These are phyloP conservation scores for Chloropsis cyanopogon DNA, from an alignment of 2,113 vertebrate species.

Conservation along the genomic window DNA sequence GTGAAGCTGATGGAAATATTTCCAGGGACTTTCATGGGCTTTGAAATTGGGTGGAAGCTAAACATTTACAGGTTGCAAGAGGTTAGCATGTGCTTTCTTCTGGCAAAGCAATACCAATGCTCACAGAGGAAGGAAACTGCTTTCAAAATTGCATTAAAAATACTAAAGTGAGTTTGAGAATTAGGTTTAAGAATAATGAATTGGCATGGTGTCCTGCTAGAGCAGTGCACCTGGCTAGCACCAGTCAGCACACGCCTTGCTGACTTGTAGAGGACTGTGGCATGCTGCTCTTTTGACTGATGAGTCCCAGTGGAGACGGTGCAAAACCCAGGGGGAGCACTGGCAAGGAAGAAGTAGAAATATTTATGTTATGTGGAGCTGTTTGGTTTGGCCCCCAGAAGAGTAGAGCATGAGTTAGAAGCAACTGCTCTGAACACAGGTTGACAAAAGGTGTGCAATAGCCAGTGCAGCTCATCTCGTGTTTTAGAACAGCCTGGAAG, in stretches of 20 bases:
- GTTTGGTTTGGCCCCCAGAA: neutral
- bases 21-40: neutral
- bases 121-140: neutral
- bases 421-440: neutral
- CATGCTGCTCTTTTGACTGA: fast-evolving
- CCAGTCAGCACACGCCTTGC: too few relatives aligned
- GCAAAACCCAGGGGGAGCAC: neutral
- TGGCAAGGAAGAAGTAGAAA: neutral
- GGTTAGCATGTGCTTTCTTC: neutral
- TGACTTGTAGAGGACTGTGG: neutral
- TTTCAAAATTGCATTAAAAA: neutral
- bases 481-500: neutral
- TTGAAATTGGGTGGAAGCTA: neutral
- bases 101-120: neutral
- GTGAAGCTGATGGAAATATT: neutral
- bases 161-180: neutral
- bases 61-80: neutral
- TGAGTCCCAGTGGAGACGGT: fast-evolving
- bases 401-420: neutral
- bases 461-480: neutral
- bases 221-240: neutral
- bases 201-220: neutral
- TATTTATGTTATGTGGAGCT: neutral
- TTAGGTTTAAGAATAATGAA: neutral
- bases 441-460: neutral